Conservation (phyloP, 2,113 vertebrate genomes). For the human (Homo sapiens) region GRCh38 chr17:78526001-78526500, state of each 20-base stretch:
- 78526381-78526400: not conserved
- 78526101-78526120: rapidly evolving
- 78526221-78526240: too few relatives aligned
- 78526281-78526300: not conserved
- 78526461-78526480: rapidly evolving
- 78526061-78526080: not conserved
- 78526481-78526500: not conserved
- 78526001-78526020: not conserved
- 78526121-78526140: too few relatives aligned
- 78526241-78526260: not conserved
- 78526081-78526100: not conserved
- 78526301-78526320: not conserved
- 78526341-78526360: rapidly evolving
- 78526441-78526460: not conserved
- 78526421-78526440: rapidly evolving
- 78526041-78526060: not conserved
- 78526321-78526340: rapidly evolving
- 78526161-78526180: rapidly evolving
- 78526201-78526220: not conserved
- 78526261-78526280: not conserved
- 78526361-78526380: rapidly evolving
- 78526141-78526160: rapidly evolving
- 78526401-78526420: not conserved
- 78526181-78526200: not conserved
- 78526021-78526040: not conserved